A percentile compares a stretch with the other conserved stretches of the same genome.
Evolutionary conservation across 2,888 invertebrate species (phyloP).

Genomic region (Capitulum mitella): DNA sequence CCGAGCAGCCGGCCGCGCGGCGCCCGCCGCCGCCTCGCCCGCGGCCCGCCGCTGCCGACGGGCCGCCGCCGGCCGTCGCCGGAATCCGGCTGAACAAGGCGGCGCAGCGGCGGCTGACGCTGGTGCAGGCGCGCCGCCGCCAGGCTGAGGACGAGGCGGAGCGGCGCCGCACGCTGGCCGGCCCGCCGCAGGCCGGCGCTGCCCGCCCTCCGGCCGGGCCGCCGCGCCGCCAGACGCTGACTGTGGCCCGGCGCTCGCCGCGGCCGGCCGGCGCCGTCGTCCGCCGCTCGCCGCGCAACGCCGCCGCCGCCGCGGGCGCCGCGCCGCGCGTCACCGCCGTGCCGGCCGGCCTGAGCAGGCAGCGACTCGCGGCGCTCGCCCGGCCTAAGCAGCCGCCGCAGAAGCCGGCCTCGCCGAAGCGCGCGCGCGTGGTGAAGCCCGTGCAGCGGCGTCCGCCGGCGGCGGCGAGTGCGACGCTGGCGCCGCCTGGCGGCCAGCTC

Average conservation of each 20-base stretch:
- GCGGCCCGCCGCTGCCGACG: not conserved
- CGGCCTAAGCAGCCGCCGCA: not conserved
- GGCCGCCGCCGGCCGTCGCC: not conserved
- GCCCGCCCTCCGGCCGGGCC: not conserved
- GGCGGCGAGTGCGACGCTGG: not conserved
- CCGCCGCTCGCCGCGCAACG: not conserved
- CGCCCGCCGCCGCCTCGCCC: not conserved
- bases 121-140: too few species aligned
- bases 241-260: not conserved
- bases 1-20: not conserved
- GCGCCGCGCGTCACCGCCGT: not conserved
- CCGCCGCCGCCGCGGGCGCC: not conserved
- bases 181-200: not conserved
- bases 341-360: not conserved
- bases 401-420: not conserved
- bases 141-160: not conserved
- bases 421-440: not conserved
- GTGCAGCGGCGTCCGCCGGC: not conserved
- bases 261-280: not conserved
- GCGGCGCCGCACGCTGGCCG: not conserved
- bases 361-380: constrained; percentile 1
- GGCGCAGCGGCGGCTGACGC: constrained; percentile 16
- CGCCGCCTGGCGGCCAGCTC: not conserved
- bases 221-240: not conserved
- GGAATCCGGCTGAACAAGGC: not conserved